These are phyloP conservation scores for Cerceris rybyensis DNA, from an alignment of 2,888 invertebrate genomes.

Conservation along the genomic window DNA sequence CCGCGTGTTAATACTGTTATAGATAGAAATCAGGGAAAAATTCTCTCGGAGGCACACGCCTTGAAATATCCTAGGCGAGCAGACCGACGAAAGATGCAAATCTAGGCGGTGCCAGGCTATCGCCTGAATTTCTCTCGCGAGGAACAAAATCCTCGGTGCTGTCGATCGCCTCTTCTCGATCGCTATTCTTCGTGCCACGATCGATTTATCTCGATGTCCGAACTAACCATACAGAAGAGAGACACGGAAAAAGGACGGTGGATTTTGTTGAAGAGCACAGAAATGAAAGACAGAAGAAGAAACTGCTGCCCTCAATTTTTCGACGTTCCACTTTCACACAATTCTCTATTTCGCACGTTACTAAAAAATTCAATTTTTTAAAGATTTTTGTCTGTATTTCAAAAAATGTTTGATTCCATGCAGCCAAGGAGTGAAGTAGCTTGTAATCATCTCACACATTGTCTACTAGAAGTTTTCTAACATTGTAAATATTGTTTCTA, in stretches of 20 bases:
- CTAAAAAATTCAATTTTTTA: too few species aligned
- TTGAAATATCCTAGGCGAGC: conserved; percentile 36
- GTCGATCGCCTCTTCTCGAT: conserved; percentile 62
- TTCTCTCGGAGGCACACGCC: conserved; percentile 22
- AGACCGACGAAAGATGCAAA: conserved; percentile 16
- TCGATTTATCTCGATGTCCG: conserved; percentile 74
- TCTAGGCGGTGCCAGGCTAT: conserved; percentile 37
- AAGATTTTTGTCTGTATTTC: too few species aligned
- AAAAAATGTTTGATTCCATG: too few species aligned
- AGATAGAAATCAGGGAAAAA: conserved; percentile 25
- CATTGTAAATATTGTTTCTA: too few species aligned
- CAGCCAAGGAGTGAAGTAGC: too few species aligned
- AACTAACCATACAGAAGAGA: conserved; percentile 11
- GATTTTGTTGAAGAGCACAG: not conserved
- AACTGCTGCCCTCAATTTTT: too few species aligned
- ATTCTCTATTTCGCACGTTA: too few species aligned
- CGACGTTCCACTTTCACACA: too few species aligned
- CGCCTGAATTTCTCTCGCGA: conserved; percentile 44
- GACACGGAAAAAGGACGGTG: conserved; percentile 8
- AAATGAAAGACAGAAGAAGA: not conserved
- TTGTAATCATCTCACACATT: too few species aligned
- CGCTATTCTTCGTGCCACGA: conserved; percentile 63
- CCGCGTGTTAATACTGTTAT: conserved; percentile 23
- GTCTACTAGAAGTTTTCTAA: too few species aligned
- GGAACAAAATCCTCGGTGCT: conserved; percentile 41